A percentile compares a stretch with the other conserved stretches of the same genome.
Conservation (phyloP, 2,113 vertebrate genomes). For the Azemiops feae region DNA sequence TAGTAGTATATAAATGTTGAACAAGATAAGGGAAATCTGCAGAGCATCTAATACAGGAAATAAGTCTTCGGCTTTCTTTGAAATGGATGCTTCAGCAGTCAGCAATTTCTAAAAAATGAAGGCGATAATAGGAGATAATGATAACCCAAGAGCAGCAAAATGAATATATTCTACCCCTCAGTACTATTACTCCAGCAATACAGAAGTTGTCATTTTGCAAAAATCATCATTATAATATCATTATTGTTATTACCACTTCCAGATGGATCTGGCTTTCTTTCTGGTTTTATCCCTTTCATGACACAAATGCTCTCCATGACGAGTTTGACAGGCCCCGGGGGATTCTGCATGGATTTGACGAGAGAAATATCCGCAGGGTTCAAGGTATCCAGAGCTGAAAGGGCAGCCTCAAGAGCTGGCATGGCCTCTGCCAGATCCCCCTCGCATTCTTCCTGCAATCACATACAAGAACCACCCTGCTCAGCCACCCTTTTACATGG, state of each 20-base stretch:
- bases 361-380: conserved; percentile 87
- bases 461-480: conserved; percentile 19
- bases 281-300: conserved; percentile 86
- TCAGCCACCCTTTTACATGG: neutral
- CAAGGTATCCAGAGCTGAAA: conserved; percentile 85
- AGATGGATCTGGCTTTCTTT: conserved; percentile 86
- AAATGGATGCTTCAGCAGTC: neutral
- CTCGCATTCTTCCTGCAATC: conserved; percentile 85
- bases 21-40: neutral
- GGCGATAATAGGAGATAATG: neutral
- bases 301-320: conserved; percentile 95
- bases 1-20: neutral
- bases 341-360: conserved; percentile 92
- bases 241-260: conserved; percentile 74
- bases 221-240: neutral
- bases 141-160: neutral
- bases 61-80: neutral
- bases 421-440: conserved; percentile 88
- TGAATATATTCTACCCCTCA: neutral
- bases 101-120: neutral
- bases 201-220: neutral
- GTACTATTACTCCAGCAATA: neutral
- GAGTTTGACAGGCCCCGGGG: conserved; percentile 85
- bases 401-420: conserved; percentile 85
- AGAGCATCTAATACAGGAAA: neutral